A percentile compares a stretch with the other conserved stretches of the same genome.
phyloP scores from a whole-genome alignment of 2,888 invertebrate genomes.

The Girardia tigrina region DNA sequence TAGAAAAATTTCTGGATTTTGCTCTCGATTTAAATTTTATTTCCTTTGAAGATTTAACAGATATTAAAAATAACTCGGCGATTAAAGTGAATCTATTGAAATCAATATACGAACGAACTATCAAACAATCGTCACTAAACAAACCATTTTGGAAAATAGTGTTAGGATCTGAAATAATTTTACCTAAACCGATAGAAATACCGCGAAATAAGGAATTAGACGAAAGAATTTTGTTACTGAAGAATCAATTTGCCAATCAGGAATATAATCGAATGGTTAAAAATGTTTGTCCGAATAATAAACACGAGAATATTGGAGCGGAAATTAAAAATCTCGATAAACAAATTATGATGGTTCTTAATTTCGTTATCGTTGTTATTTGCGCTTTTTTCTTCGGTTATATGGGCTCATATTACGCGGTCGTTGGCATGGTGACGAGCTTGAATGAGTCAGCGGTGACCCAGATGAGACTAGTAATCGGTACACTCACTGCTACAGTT shows the following conservation, averaged over 20 bases:
- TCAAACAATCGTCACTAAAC: not conserved
- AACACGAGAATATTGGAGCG: not conserved
- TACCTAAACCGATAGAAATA: not conserved
- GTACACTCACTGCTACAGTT: not conserved
- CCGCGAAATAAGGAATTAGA: constrained; percentile 31
- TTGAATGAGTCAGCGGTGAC: not conserved
- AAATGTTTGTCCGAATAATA: constrained; percentile 19
- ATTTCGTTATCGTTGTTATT: constrained; percentile 24
- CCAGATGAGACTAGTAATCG: not conserved
- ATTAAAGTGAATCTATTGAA: not conserved
- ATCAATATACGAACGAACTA: not conserved
- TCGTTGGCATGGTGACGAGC: not conserved
- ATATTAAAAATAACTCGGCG: not conserved
- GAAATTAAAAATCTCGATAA: constrained; percentile 25
- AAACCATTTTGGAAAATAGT: constrained; percentile 17
- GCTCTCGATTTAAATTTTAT: not conserved
- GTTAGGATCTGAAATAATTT: not conserved
- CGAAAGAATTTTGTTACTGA: not conserved
- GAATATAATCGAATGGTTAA: constrained; percentile 21
- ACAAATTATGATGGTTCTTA: constrained; percentile 23
- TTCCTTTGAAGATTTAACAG: not conserved
- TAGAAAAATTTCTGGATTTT: not conserved
- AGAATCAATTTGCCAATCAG: constrained; percentile 26
- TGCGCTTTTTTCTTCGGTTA: constrained; percentile 31
- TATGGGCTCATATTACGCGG: not conserved